These are phyloP conservation scores for Ericerus pela DNA, from an alignment of 1,140 invertebrate genomes.

Conservation along the genomic window DNA sequence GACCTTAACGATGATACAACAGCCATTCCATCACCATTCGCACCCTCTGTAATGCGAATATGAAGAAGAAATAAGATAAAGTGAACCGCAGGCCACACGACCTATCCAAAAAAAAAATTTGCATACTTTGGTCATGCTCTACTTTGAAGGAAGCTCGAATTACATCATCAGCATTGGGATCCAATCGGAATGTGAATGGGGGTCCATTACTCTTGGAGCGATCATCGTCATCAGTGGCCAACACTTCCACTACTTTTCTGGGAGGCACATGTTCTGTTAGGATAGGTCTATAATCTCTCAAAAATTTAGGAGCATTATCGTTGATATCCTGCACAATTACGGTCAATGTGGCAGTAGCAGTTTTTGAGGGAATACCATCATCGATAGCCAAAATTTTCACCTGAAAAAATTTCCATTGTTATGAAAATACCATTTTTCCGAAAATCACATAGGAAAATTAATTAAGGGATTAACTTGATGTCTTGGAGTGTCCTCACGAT, in stretches of 20 bases:
- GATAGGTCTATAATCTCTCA: constrained; percentile 83
- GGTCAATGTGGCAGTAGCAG: constrained; percentile 85
- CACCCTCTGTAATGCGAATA: constrained; percentile 51
- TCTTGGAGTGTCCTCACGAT: constrained; percentile 76
- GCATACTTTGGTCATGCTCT: constrained; percentile 80
- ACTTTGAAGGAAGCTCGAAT: constrained; percentile 87
- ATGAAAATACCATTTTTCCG: neutral
- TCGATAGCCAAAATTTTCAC: constrained; percentile 91
- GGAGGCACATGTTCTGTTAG: constrained; percentile 78
- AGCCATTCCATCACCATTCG: constrained; percentile 89
- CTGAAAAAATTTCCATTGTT: constrained; percentile 23
- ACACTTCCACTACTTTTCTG: constrained; percentile 78
- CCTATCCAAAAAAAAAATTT: neutral
- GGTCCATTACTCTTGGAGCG: constrained; percentile 86
- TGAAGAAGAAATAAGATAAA: neutral
- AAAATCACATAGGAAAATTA: constrained; percentile 1
- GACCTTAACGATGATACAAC: constrained; percentile 75
- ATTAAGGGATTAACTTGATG: constrained; percentile 48
- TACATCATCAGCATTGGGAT: constrained; percentile 79
- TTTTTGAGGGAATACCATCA: constrained; percentile 83
- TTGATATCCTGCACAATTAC: constrained; percentile 94
- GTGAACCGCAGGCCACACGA: neutral
- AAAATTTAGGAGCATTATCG: constrained; percentile 81
- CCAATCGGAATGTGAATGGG: constrained; percentile 83
- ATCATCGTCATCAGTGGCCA: constrained; percentile 90